Percentiles rank a stretch among this genome's conserved stretches.
Evolutionary conservation across 2,888 invertebrate genomes (phyloP).

Genomic region (Patella depressa): DNA sequence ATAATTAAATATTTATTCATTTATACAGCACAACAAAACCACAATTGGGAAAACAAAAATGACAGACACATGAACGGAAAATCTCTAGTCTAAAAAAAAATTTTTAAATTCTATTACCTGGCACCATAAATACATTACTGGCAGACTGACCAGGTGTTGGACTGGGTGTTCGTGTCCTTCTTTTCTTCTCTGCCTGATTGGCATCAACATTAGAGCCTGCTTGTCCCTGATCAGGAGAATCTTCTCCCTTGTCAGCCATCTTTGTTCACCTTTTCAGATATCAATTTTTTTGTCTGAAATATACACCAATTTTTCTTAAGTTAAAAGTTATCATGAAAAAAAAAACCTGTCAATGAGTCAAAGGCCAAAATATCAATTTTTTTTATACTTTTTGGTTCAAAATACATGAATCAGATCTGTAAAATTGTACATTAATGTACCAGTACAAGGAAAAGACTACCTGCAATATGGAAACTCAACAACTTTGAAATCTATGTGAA

Average conservation of each 20-base stretch:
- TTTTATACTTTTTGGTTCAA: no score
- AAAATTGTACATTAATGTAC: no score
- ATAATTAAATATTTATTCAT: no score
- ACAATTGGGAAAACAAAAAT: no score
- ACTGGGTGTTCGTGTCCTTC: slow-evolving; percentile 46
- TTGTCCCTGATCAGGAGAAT: slow-evolving; percentile 34
- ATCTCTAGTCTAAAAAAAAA: background rate
- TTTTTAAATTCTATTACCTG: slow-evolving; percentile 34
- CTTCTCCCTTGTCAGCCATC: slow-evolving; percentile 39
- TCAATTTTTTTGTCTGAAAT: no score
- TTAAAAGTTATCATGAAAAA: background rate
- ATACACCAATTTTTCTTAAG: background rate
- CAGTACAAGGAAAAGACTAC: no score
- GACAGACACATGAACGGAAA: no score
- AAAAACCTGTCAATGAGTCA: background rate
- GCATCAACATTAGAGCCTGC: slow-evolving; percentile 38
- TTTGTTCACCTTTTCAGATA: background rate
- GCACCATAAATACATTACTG: slow-evolving; percentile 40
- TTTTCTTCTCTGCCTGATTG: slow-evolving; percentile 42
- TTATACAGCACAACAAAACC: no score
- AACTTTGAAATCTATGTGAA: no score
- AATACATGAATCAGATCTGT: no score
- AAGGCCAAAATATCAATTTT: no score
- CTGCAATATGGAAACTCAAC: no score
- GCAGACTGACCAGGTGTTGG: slow-evolving; percentile 33